Evolutionary conservation across 2,888 invertebrate genomes (phyloP).

Genomic region (Hipparchia semele): DNA sequence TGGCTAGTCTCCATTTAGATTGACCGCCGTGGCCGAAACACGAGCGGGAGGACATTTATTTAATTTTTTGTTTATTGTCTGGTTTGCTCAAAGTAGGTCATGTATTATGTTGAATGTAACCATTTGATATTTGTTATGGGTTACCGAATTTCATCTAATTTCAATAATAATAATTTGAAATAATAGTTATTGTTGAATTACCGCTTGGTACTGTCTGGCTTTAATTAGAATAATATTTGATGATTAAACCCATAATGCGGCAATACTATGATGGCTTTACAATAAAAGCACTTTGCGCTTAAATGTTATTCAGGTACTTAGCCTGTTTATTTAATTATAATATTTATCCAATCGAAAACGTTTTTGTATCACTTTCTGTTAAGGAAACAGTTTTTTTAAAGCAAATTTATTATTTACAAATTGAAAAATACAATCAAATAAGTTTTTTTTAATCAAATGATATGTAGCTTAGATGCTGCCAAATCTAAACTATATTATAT

Average conservation of each 20-base stretch:
- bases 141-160: background rate
- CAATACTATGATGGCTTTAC: slow-evolving; percentile 2
- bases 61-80: too few relatives aligned
- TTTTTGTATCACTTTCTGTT: background rate
- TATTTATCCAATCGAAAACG: background rate
- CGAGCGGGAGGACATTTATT: too few relatives aligned
- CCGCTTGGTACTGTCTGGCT: background rate
- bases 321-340: background rate
- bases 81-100: too few relatives aligned
- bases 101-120: too few relatives aligned
- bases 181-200: slow-evolving; percentile 1
- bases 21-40: too few relatives aligned
- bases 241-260: slow-evolving; percentile 7
- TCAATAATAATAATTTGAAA: slow-evolving; percentile 5
- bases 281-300: slow-evolving; percentile 1
- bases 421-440: too few relatives aligned
- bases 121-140: background rate
- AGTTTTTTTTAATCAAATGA: too few relatives aligned
- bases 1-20: too few relatives aligned
- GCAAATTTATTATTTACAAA: too few relatives aligned
- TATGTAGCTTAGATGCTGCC: too few relatives aligned
- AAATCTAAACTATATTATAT: too few relatives aligned
- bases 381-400: background rate
- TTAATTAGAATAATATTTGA: slow-evolving; percentile 15
- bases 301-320: background rate